phyloP scores from a whole-genome alignment of 2,113 vertebrate species.

The Pseudorhombus dupliciocellatus region DNA sequence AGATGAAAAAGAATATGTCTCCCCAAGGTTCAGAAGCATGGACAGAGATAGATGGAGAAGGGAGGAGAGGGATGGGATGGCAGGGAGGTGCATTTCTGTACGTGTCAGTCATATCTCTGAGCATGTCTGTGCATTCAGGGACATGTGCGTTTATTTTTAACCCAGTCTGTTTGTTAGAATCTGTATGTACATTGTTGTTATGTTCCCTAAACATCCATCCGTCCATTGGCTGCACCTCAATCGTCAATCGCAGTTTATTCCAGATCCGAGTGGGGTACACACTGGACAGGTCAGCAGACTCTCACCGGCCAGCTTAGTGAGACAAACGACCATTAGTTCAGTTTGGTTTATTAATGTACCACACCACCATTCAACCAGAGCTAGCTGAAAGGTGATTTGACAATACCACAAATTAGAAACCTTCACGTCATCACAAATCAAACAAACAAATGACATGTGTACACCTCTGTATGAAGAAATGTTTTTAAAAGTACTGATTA shows the following conservation, averaged over 20 bases:
- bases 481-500: too few relatives aligned
- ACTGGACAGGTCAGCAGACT: not conserved
- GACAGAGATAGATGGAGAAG: slow-evolving; percentile 48
- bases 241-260: not conserved
- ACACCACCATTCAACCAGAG: too few relatives aligned
- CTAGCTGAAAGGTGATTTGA: too few relatives aligned
- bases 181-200: not conserved
- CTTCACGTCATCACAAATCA: too few relatives aligned
- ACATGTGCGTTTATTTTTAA: slow-evolving; percentile 19
- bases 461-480: too few relatives aligned
- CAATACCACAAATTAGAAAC: too few relatives aligned
- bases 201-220: slow-evolving; percentile 12
- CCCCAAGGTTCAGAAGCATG: slow-evolving; percentile 69
- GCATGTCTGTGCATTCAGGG: slow-evolving; percentile 35
- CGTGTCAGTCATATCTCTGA: slow-evolving; percentile 48
- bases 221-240: not conserved
- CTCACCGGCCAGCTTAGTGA: not conserved
- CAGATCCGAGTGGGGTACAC: not conserved
- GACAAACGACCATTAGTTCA: not conserved
- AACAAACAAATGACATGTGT: too few relatives aligned
- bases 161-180: slow-evolving; percentile 20
- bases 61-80: slow-evolving; percentile 30
- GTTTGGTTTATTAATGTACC: not conserved
- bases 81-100: slow-evolving; percentile 39
- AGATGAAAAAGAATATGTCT: slow-evolving; percentile 78